Evolutionary conservation across 2,113 vertebrate genomes (phyloP).

Genomic region (Antigone vipio): DNA sequence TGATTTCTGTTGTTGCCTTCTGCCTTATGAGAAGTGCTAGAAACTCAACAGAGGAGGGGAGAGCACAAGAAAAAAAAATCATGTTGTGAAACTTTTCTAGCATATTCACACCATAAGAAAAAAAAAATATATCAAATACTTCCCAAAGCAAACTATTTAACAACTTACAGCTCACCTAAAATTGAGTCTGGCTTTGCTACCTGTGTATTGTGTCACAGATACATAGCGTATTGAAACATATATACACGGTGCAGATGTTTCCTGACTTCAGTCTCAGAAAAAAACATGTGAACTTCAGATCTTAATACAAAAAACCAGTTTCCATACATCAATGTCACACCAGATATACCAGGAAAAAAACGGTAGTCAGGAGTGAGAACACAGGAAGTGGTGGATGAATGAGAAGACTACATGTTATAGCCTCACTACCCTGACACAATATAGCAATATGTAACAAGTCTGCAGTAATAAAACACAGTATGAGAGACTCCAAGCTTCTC

Average conservation of each 20-base stretch:
- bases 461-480: background rate
- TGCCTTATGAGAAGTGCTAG: background rate
- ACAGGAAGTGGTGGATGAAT: background rate
- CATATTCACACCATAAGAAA: background rate
- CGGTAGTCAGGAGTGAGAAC: rapidly evolving
- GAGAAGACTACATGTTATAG: background rate
- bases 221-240: background rate
- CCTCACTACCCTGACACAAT: background rate
- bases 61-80: background rate
- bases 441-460: background rate
- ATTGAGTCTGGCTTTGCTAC: background rate
- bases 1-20: background rate
- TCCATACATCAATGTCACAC: background rate
- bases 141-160: background rate
- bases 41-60: background rate
- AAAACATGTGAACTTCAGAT: background rate
- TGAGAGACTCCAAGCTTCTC: rapidly evolving
- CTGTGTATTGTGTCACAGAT: background rate
- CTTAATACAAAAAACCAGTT: background rate
- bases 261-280: background rate
- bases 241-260: rapidly evolving
- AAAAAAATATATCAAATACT: background rate
- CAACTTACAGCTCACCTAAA: background rate
- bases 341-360: background rate
- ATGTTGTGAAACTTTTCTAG: background rate